Base-by-base conservation (phyloP, 2,113 vertebrate genomes). In the Seriola quinqueradiata region DNA sequence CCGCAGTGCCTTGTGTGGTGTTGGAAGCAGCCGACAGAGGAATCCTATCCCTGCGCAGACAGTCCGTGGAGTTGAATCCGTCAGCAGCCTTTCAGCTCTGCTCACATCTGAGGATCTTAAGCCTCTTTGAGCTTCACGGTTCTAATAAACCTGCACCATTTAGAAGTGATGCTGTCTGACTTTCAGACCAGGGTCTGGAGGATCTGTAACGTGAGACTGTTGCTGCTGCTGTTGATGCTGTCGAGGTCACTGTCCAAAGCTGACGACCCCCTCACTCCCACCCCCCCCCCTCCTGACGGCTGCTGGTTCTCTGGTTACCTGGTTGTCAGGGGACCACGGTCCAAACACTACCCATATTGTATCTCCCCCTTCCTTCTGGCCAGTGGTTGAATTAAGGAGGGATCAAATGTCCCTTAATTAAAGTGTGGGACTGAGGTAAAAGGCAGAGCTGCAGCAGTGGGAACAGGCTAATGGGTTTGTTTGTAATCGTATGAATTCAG, bases 311-410 rank as follows among this genome's bases (percentile, higher is more conserved):
- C 92, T 82, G 82, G 91, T 94, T 93, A 92, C 92, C 86, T 25
- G 78, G 58, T 81, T 60, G 21, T 28, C 70, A 23, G 83, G 71
- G 71, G 84, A 84, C 78, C 70, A 4, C 25, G 0, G 48, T 66
- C 58, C 77, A 72, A 91, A 92, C 93, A 93, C 92, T 92, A 85
- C 21, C 46, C 72, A 83, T 81, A 93, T 94, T 93, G 93, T 94
- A 1, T 9, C 21, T 60, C 38, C 52, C 5, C 46, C 46, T 5
- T 59, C 75, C 57, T 65, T 54, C 67, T 8, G 55, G n/a, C 36
- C 75, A 57, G 12, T 23, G 64, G 58, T 68, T 85, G 90, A 84
- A 89, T 92, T 82, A 70, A 75, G 74, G 60, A 79, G 61, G 77
- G 83, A 90, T 93, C 87, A 66, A 78, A 90, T 94, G 84, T 87